Evolutionary conservation across 2,888 invertebrate genomes (phyloP), one percentile per base, ranked within the genome.

Genomic region (Adelphocoris suturalis): DNA sequence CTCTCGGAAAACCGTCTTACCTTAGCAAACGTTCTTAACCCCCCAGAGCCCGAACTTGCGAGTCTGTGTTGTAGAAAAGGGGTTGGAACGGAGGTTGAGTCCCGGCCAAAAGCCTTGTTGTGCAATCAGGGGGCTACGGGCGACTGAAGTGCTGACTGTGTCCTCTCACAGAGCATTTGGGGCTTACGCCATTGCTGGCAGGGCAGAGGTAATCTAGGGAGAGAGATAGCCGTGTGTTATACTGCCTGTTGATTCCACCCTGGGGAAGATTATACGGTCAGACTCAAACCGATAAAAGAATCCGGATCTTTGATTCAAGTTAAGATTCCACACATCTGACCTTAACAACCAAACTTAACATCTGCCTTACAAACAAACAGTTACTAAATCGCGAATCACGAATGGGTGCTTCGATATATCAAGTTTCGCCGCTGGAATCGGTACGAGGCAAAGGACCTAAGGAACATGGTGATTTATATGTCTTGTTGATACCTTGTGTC

Each of bases 1-100:
- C 75, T 75, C 23, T 5, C 27, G 52, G 46, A 28, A 85, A 82
- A 52, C 82, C 52, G 85, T 61, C 88, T 88, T 88, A 88, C 88
- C 88, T 88, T 80, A 16, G 88, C 88, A 86, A 68, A 48, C 47
- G 61, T 19, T 61, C 87, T 88, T 52, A n/a, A 27, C 80, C 48
- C 55, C 11, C 87, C 27, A 19, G 81, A 48, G 81, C 28, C 28
- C 28, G 12, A 46, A 16, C 0, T 14, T 14, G 78, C 2, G 4
- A 13, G 13, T 9, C 48, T 2, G 23, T n/a, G 9, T 2, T 80
- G n/a, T 16, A 14, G 46, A 12, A n/a, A 7, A 28, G 13, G 57
- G 27, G 19, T 55, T 3, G 52, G 85, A 28, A n/a, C 46, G 19
- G 14, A 37, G 46, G 11, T 86, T 76, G 86, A 86, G 76, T 48